A percentile compares a stretch with the other conserved stretches of the same genome.
These are phyloP conservation scores for Empis stercorea DNA, from an alignment of 2,888 invertebrate species.

Conservation along the genomic window DNA sequence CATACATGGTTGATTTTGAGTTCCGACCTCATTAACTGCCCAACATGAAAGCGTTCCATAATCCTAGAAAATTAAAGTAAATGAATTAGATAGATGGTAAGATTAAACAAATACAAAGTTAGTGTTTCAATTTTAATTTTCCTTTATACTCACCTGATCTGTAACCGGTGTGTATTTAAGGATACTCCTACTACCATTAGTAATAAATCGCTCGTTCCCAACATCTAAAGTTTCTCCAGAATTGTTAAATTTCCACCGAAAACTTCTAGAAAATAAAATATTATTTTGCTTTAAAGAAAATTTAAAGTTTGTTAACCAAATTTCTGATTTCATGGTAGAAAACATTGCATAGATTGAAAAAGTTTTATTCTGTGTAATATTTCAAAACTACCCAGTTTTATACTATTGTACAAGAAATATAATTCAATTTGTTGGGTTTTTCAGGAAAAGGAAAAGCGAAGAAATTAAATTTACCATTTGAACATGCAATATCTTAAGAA, in stretches of 20 bases:
- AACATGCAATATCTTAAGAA: too few relatives aligned
- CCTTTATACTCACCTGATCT: conserved; percentile 34
- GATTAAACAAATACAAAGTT: background rate
- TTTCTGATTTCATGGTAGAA: too few relatives aligned
- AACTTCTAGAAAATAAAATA: conserved; percentile 42
- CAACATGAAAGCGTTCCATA: conserved; percentile 82
- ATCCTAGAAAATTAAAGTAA: conserved; percentile 37
- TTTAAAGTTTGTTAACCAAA: too few relatives aligned
- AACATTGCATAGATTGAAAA: too few relatives aligned
- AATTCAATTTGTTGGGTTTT: too few relatives aligned
- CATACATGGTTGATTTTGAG: conserved; percentile 70
- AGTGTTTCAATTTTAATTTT: conserved; percentile 5
- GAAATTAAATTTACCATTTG: too few relatives aligned
- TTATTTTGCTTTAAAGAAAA: too few relatives aligned
- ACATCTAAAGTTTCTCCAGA: conserved; percentile 80
- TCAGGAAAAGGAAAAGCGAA: too few relatives aligned
- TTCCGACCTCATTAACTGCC: conserved; percentile 72
- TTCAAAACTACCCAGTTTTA: too few relatives aligned
- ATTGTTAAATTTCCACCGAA: conserved; percentile 92
- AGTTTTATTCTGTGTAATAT: too few relatives aligned
- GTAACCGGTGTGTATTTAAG: conserved; percentile 52
- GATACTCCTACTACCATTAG: conserved; percentile 62
- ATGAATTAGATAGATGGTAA: conserved; percentile 2
- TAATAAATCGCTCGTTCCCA: conserved; percentile 61
- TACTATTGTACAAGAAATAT: too few relatives aligned